Evolutionary conservation across 1,140 invertebrate species (phyloP), one percentile per base, ranked within the genome.

Genomic region (Epicauta chinensis): DNA sequence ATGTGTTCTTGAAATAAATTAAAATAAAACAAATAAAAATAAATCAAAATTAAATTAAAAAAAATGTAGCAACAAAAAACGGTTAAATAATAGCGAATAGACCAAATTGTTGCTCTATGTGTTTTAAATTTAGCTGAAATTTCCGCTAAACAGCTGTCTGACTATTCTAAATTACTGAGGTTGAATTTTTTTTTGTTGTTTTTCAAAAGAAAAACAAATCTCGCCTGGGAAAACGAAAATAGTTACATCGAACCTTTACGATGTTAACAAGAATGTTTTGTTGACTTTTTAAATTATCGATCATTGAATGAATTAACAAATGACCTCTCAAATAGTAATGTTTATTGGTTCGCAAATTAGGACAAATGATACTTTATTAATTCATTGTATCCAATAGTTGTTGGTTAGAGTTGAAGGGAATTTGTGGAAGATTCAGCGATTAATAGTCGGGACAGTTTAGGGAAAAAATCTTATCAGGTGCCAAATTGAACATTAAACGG

Each of bases 1-100:
- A n/a, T 7, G 4, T 7, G 23, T 52, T 60, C 62, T 64, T 60
- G 9, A 61, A 56, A 55, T 29, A 50, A 64, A 56, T 51, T 55
- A 55, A 57, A 53, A 17, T 51, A 57, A 62, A 55, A 54, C 50
- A 42, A 57, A 61, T 44, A 40, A 48, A 55, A 60, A 50, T 11
- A 50, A 32, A 58, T 41, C 48, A 41, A 35, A 37, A 60, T 10
- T 6, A 37, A 37, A 4, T 23, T 6, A n/a, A 16, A 41, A 16
- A 41, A 3, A 9, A 16, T 23, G 23, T 23, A 23, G 7, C 4
- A 23, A 23, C 23, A 23, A 23, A 23, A 23, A 23, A 23, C 7
- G 4, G 23, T 23, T 23, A 23, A 23, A 23, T 23, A 23, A 23
- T 23, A 23, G 23, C 4, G 23, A 23, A 23, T 23, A 23, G 7